Evolutionary conservation across 2,797 vertebrate genomes (phyloP).

Genomic region (Amphiprion clarkii): DNA sequence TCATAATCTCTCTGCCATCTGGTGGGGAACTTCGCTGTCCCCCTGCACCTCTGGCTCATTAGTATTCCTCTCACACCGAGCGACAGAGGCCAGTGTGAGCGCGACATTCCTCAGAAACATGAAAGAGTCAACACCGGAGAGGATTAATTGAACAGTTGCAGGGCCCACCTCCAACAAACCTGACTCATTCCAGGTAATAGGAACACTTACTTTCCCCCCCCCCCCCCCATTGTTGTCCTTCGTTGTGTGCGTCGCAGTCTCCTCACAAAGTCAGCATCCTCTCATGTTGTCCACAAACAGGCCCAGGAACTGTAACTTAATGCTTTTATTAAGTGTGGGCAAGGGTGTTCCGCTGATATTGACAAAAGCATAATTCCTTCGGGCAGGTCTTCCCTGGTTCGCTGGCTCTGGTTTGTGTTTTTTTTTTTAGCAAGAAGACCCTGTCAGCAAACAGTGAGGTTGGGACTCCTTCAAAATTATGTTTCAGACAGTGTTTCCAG

Average conservation of each 20-base stretch:
- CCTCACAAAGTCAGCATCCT: slow-evolving; percentile 25
- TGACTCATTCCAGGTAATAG: slow-evolving; percentile 66
- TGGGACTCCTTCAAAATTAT: slow-evolving; percentile 12
- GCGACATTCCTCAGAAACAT: slow-evolving; percentile 59
- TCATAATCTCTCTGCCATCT: slow-evolving; percentile 75
- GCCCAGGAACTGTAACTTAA: slow-evolving; percentile 11
- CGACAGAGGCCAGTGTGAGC: slow-evolving; percentile 39
- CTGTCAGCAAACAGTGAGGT: slow-evolving; percentile 42
- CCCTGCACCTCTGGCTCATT: slow-evolving; percentile 59
- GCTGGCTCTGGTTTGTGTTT: neutral
- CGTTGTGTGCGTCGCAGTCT: neutral
- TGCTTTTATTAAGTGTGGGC: neutral
- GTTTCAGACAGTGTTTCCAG: slow-evolving; percentile 51
- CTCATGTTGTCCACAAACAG: slow-evolving; percentile 11
- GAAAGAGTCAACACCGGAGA: slow-evolving; percentile 67
- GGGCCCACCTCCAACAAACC: slow-evolving; percentile 56
- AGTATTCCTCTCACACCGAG: slow-evolving; percentile 62
- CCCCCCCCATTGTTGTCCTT: slow-evolving; percentile 32
- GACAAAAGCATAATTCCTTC: slow-evolving; percentile 11
- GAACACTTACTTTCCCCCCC: slow-evolving; percentile 64
- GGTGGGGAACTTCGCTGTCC: slow-evolving; percentile 66
- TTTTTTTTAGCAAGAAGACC: slow-evolving; percentile 13
- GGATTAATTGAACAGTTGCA: slow-evolving; percentile 61
- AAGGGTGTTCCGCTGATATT: neutral
- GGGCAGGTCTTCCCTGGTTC: slow-evolving; percentile 8